Evolutionary conservation across 2,113 vertebrate genomes (phyloP).

Genomic region (Oncorhynchus kisutch): DNA sequence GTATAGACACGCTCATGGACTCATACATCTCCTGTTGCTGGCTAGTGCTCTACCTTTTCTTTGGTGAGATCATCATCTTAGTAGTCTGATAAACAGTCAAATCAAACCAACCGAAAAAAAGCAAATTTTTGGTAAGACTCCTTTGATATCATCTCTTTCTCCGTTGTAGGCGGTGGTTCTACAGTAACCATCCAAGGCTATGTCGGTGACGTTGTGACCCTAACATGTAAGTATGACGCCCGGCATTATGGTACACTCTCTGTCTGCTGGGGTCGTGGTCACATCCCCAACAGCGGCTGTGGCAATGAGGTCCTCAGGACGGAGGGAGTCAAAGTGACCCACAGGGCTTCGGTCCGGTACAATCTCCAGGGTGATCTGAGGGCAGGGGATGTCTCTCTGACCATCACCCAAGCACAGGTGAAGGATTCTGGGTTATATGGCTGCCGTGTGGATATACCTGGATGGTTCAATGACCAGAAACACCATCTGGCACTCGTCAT

Average conservation of each 20-base stretch:
- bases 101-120: neutral
- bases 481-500: conserved; percentile 60
- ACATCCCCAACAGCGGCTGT: conserved; percentile 59
- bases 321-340: conserved; percentile 43
- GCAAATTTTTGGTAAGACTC: neutral
- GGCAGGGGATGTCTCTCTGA: conserved; percentile 64
- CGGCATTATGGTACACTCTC: conserved; percentile 42
- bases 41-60: conserved; percentile 37
- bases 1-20: neutral
- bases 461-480: conserved; percentile 72
- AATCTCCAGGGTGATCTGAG: conserved; percentile 38
- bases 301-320: conserved; percentile 48
- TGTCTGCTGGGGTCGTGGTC: conserved; percentile 63
- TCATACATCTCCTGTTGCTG: neutral
- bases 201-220: conserved; percentile 53
- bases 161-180: conserved; percentile 26
- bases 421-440: conserved; percentile 63
- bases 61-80: conserved; percentile 43
- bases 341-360: conserved; percentile 57
- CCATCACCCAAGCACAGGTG: conserved; percentile 52
- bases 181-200: conserved; percentile 25
- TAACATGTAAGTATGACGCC: conserved; percentile 59
- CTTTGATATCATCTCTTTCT: neutral
- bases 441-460: conserved; percentile 69
- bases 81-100: neutral